phyloP scores from a whole-genome alignment of 2,797 vertebrate species.

The Cuniculus paca region DNA sequence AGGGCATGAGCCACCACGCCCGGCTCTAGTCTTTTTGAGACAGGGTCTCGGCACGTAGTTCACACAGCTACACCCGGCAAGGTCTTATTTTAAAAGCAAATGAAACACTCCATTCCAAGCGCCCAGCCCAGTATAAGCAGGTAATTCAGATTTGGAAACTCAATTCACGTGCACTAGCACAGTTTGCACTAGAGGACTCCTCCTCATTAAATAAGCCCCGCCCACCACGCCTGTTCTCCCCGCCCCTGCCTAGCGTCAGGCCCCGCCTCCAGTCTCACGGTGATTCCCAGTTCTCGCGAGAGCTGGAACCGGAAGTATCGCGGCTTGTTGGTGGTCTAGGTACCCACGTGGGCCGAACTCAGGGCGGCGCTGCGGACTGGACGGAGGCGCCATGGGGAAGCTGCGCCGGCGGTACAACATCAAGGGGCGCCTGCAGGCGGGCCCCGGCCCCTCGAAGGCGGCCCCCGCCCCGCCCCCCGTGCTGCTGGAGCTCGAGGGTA shows the following conservation, averaged over 20 bases:
- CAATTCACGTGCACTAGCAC: fast-evolving
- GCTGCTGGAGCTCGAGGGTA: slow-evolving; percentile 79
- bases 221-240: neutral
- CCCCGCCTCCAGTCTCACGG: fast-evolving
- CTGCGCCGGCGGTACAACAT: slow-evolving; percentile 91
- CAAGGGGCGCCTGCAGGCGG: slow-evolving; percentile 90
- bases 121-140: neutral
- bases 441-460: neutral
- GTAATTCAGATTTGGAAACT: neutral
- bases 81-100: neutral
- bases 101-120: neutral
- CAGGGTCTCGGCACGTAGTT: too few relatives aligned
- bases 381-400: slow-evolving; percentile 89
- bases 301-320: slow-evolving; percentile 57
- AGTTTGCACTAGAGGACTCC: fast-evolving
- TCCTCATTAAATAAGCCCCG: neutral
- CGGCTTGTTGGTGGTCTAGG: fast-evolving
- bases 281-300: slow-evolving; percentile 36
- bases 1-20: too few relatives aligned
- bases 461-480: slow-evolving; percentile 63
- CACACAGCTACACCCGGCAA: too few relatives aligned
- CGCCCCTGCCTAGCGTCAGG: neutral
- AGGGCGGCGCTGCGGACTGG: fast-evolving
- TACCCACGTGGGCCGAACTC: neutral
- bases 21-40: too few relatives aligned